These are phyloP conservation scores for Mustela lutreola DNA, from an alignment of 2,113 vertebrate species.

Conservation along the genomic window DNA sequence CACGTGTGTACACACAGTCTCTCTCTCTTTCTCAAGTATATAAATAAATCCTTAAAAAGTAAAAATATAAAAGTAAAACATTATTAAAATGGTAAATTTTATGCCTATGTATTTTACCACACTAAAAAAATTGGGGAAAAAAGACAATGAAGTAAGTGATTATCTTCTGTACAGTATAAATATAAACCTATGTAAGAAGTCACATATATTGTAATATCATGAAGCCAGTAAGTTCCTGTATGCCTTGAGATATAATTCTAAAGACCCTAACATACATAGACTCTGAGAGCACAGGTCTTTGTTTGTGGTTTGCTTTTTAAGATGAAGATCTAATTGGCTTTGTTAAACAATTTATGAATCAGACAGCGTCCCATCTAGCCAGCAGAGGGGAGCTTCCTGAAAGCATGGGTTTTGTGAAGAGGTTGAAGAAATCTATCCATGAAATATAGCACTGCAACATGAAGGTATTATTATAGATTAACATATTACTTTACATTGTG, in stretches of 20 bases:
- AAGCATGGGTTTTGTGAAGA: background rate
- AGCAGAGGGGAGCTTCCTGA: background rate
- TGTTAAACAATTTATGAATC: background rate
- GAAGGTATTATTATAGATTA: background rate
- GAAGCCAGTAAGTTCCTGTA: background rate
- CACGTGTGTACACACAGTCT: rapidly evolving
- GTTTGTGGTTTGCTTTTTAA: background rate
- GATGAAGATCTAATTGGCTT: background rate
- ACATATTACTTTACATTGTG: background rate
- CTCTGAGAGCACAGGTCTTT: background rate
- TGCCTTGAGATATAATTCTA: background rate
- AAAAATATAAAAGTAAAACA: background rate
- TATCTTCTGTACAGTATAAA: background rate
- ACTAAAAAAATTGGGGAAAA: background rate
- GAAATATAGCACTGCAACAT: background rate
- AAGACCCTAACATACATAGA: background rate
- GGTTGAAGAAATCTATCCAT: background rate
- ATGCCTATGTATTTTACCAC: background rate
- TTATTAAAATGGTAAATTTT: background rate
- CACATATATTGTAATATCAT: background rate
- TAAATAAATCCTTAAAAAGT: background rate
- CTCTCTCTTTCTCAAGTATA: background rate
- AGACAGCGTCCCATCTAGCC: background rate
- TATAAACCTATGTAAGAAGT: background rate
- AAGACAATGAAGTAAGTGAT: background rate